phyloP scores from a whole-genome alignment of 2,888 invertebrate species.

The Lycia hirtaria region DNA sequence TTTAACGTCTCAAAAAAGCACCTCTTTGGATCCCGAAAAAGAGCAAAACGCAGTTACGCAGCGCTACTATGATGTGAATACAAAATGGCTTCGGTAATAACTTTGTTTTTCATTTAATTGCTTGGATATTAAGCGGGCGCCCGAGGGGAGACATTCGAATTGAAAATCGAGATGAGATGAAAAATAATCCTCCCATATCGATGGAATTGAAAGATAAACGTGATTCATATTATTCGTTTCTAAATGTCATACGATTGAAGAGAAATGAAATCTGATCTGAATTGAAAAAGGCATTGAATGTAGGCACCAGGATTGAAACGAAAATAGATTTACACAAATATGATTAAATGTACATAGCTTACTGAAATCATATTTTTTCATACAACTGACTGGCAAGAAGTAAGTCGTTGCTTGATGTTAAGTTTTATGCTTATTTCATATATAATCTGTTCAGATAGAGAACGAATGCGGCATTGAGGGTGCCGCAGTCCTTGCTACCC shows the following conservation, averaged over 20 bases:
- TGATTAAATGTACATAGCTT: no score
- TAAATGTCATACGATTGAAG: slow-evolving; percentile 4
- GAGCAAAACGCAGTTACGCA: slow-evolving; percentile 55
- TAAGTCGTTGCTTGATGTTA: no score
- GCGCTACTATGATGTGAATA: slow-evolving; percentile 55
- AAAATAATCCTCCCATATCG: slow-evolving; percentile 12
- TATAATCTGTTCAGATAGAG: no score
- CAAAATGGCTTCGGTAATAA: slow-evolving; percentile 33
- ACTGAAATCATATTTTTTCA: no score
- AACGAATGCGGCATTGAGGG: no score
- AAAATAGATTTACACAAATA: no score
- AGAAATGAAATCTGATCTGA: slow-evolving; percentile 1
- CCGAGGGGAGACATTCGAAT: slow-evolving; percentile 9
- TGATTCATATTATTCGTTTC: slow-evolving; percentile 6
- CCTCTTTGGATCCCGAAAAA: slow-evolving; percentile 61
- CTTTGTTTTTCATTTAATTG: slow-evolving; percentile 28
- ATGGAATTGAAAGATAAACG: slow-evolving; percentile 12
- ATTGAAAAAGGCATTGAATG: background rate
- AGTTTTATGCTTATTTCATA: no score
- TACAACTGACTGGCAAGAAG: no score
- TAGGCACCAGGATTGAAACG: background rate
- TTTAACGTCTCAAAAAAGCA: slow-evolving; percentile 77
- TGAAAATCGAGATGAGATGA: slow-evolving; percentile 13
- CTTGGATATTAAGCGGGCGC: slow-evolving; percentile 9
- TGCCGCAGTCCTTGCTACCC: no score